Percentiles rank a stretch among this genome's conserved stretches.
Evolutionary conservation across 2,888 invertebrate species (phyloP).

Genomic region (Podotricha telesiphe): DNA sequence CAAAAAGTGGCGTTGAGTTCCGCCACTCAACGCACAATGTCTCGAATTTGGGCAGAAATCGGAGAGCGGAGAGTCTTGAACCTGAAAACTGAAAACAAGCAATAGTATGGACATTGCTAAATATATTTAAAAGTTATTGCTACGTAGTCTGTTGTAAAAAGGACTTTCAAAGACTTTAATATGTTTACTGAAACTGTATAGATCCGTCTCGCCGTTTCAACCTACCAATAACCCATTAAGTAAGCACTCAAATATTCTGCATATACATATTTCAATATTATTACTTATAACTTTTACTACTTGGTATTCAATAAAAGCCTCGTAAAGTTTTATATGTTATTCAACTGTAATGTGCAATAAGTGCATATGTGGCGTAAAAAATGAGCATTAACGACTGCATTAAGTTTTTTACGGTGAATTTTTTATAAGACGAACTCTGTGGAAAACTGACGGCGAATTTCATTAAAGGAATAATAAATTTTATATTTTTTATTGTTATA

Average conservation of each 20-base stretch:
- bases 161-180: no score
- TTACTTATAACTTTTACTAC: slow-evolving; percentile 16
- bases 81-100: no score
- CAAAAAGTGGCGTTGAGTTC: no score
- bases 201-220: not conserved
- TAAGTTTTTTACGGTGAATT: not conserved
- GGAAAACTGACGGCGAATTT: not conserved
- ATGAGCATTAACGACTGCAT: slow-evolving; percentile 12
- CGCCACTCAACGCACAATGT: no score
- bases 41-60: no score
- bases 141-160: no score
- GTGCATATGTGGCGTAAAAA: slow-evolving; percentile 21
- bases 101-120: no score
- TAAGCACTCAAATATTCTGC: slow-evolving; percentile 19
- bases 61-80: no score
- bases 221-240: slow-evolving; percentile 4
- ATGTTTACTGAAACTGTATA: no score
- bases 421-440: not conserved
- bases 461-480: not conserved
- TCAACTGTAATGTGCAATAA: slow-evolving; percentile 20
- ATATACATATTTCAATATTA: slow-evolving; percentile 8
- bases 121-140: no score
- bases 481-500: no score
- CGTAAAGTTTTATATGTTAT: slow-evolving; percentile 20
- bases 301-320: slow-evolving; percentile 20